Evolutionary conservation across 2,113 vertebrate genomes (phyloP).

Genomic region (Uria aalge): DNA sequence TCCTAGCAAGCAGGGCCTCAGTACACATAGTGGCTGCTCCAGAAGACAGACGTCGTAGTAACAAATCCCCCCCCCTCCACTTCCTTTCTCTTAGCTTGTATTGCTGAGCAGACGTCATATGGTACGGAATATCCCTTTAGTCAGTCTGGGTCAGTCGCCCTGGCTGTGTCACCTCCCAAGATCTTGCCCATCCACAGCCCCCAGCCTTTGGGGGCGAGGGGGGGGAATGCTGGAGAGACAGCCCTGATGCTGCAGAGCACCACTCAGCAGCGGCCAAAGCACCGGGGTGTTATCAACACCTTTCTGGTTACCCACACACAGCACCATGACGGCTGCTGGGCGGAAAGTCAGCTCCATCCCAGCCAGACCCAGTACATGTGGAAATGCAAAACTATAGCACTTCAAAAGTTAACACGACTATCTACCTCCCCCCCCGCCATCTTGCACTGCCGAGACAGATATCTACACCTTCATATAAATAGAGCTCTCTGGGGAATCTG

Average conservation of each 20-base stretch:
- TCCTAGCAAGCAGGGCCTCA: not conserved
- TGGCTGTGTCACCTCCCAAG: not conserved
- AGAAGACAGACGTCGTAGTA: accelerated
- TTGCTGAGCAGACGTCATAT: not conserved
- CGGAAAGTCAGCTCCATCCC: not conserved
- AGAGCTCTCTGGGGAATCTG: not conserved
- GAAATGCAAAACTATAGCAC: not conserved
- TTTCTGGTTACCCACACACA: not conserved
- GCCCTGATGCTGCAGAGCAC: too few relatives aligned
- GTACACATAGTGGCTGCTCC: accelerated
- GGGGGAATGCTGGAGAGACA: too few relatives aligned
- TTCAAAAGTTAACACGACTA: not conserved
- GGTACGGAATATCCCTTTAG: not conserved
- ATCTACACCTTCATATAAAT: not conserved
- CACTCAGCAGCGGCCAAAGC: not conserved
- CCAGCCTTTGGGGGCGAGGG: not conserved
- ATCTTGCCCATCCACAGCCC: not conserved
- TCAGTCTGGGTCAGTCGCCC: not conserved
- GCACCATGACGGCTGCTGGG: not conserved
- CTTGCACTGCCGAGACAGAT: not conserved
- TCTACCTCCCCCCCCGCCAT: not conserved
- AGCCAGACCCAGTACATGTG: not conserved
- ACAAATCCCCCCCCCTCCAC: too few relatives aligned
- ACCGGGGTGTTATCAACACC: not conserved
- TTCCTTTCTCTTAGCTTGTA: not conserved